phyloP scores from a whole-genome alignment of 2,797 vertebrate species.

The Aselliscus stoliczkanus region DNA sequence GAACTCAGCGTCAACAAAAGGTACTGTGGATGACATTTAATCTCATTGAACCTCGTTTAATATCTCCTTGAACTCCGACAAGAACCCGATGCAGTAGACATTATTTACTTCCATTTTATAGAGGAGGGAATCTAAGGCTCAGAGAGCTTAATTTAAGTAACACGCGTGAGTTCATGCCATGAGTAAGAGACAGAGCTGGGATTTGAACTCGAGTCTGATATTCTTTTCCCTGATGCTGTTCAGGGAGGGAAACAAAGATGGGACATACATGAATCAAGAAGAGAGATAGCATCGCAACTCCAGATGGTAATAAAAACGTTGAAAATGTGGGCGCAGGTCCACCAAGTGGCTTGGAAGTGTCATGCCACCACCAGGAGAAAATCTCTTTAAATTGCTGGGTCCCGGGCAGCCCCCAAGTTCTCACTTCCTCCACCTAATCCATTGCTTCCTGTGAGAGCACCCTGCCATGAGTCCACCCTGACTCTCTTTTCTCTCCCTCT shows the following conservation, averaged over 20 bases:
- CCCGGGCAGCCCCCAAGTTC: background rate
- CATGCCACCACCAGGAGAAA: background rate
- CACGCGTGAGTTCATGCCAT: rapidly evolving
- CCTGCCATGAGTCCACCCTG: slow-evolving; percentile 65
- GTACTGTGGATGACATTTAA: background rate
- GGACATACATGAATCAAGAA: background rate
- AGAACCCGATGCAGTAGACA: background rate
- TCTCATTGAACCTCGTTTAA: background rate
- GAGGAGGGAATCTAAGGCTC: background rate
- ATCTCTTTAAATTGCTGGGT: background rate
- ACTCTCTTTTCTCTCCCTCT: slow-evolving; percentile 51
- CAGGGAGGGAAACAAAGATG: background rate
- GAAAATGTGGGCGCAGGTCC: background rate
- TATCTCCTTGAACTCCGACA: background rate
- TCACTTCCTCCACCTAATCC: slow-evolving; percentile 61
- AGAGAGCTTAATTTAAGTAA: background rate
- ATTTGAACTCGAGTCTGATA: background rate
- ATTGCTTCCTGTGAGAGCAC: slow-evolving; percentile 68
- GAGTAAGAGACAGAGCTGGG: background rate
- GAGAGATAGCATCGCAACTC: rapidly evolving
- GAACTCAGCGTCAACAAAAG: background rate
- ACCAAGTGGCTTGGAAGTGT: background rate
- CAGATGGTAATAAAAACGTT: background rate
- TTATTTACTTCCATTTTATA: background rate
- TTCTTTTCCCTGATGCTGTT: rapidly evolving